Evolutionary conservation across 2,888 invertebrate genomes (phyloP).

Genomic region (Girardia tigrina): DNA sequence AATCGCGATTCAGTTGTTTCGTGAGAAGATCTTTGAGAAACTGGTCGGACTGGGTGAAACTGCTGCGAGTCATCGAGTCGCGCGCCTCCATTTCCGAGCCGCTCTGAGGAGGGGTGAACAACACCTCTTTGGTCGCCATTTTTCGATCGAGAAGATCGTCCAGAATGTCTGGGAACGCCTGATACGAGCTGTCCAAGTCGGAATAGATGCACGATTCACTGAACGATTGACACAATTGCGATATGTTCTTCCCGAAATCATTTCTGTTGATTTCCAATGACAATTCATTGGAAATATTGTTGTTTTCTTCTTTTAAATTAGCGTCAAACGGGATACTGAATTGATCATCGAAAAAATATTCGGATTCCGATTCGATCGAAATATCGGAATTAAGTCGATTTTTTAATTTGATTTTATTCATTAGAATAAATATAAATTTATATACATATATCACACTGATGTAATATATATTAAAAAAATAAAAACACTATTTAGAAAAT

Average conservation of each 20-base stretch:
- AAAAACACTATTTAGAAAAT: too few species aligned
- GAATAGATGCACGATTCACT: neutral
- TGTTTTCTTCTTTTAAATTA: constrained; percentile 29
- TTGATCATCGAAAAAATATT: constrained; percentile 37
- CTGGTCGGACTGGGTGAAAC: neutral
- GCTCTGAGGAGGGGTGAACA: neutral
- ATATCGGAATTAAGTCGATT: neutral
- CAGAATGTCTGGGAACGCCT: neutral
- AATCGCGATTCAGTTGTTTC: neutral
- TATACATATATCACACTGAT: too few species aligned
- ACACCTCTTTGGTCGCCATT: neutral
- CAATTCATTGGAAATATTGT: constrained; percentile 21
- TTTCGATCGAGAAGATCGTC: neutral
- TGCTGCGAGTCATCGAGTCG: neutral
- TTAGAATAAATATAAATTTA: too few species aligned
- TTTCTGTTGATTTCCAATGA: neutral
- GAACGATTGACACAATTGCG: neutral
- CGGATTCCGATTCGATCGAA: constrained; percentile 11
- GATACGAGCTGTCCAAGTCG: neutral
- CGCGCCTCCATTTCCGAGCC: neutral
- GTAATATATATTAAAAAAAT: too few species aligned
- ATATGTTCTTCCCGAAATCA: too few species aligned
- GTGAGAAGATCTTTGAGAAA: neutral
- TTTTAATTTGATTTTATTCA: constrained; percentile 10
- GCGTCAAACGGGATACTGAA: constrained; percentile 35